These are phyloP conservation scores for Chlorodrepanis virens DNA, from an alignment of 2,113 vertebrate species.

Conservation along the genomic window DNA sequence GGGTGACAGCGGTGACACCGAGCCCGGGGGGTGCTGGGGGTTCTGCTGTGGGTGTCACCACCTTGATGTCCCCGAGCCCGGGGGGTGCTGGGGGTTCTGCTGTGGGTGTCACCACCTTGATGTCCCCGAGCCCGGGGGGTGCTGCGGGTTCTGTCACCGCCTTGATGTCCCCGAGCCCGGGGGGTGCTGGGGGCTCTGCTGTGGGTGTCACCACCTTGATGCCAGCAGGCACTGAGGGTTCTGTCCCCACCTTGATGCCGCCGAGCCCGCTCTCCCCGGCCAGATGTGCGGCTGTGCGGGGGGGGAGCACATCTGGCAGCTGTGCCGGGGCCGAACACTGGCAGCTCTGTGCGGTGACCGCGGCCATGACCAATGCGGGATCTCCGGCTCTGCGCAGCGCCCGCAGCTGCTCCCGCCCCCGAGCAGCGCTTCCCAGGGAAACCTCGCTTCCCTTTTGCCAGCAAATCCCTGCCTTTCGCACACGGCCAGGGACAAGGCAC, in stretches of 20 bases:
- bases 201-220: too few relatives aligned
- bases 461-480: background rate
- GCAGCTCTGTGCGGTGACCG: background rate
- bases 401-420: background rate
- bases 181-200: too few relatives aligned
- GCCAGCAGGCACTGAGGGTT: too few relatives aligned
- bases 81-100: too few relatives aligned
- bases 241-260: too few relatives aligned
- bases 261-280: background rate
- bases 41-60: too few relatives aligned
- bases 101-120: too few relatives aligned
- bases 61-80: too few relatives aligned
- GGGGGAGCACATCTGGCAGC: background rate
- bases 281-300: background rate
- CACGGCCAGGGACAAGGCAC: background rate
- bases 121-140: too few relatives aligned
- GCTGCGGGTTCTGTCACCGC: background rate
- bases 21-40: too few relatives aligned
- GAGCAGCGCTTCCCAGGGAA: background rate
- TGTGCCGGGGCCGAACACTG: background rate
- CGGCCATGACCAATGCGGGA: slow-evolving; percentile 20
- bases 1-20: rapidly evolving
- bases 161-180: rapidly evolving
- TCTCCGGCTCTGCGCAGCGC: background rate
- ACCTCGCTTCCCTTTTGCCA: rapidly evolving